Base-by-base conservation (phyloP, 2,797 vertebrate species). In the Amniataba percoides region DNA sequence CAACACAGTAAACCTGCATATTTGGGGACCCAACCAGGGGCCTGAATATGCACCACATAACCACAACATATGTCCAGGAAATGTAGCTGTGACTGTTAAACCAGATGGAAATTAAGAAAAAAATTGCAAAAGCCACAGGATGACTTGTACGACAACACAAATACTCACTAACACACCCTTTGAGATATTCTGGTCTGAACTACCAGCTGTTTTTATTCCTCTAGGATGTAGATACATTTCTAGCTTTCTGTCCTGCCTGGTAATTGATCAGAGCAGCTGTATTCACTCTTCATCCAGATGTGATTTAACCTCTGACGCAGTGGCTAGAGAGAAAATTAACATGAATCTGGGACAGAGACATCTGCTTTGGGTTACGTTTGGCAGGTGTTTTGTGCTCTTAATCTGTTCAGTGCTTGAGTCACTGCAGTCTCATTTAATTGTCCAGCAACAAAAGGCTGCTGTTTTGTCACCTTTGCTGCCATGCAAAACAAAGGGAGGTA, bases 241-340 rank as follows among this genome's bases (percentile, higher is more conserved):
- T 64, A 25, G 4, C 55, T 66, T 56, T 63, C 40, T 48, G 23
- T 73, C 58, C 48, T 14, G 45, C 52, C 23, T 60, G 21, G n/a
- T 63, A 65, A 82, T 67, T 78, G n/a, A 78, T 69, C 63, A 61
- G 21, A 72, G 43, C 64, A 78, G 46, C 59, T 74, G 58, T 21
- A 56, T 55, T 67, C 52, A 31, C 34, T 53, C 19, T 27, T 45
- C 13, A 25, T 53, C 34, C 65, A 73, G 59, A 65, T 77, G 51
- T 71, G 34, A 19, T 59, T 66, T n/a, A 61, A 25, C n/a, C n/a
- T 63, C 16, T 67, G 63, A 59, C 34, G 56, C 11, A n/a, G 64
- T 46, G 46, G 18, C 40, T 57, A 15, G 3, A 58, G 34, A n/a
- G 43, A 39, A 66, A 40, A 62, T 48, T 9, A 5, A 13, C 48